Percentiles rank a stretch among this genome's conserved stretches.
These are phyloP conservation scores for Harmothoe impar DNA, from an alignment of 2,888 invertebrate genomes.

Conservation along the genomic window DNA sequence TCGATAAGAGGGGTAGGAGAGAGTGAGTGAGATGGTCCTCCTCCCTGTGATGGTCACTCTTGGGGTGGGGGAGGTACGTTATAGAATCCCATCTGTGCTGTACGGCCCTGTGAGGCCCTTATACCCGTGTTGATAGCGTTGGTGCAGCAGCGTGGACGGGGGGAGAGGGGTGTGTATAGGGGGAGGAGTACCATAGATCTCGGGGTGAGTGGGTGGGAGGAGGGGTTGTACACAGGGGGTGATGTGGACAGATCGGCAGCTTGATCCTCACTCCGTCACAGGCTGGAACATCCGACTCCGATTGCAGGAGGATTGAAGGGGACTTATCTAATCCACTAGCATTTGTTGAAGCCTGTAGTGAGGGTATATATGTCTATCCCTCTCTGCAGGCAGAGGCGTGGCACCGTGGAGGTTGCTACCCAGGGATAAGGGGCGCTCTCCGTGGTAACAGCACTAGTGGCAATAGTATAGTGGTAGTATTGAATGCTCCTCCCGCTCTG, in stretches of 20 bases:
- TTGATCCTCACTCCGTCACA: conserved; percentile 6
- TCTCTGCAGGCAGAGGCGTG: neutral
- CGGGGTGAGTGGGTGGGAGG: neutral
- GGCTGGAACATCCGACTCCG: neutral
- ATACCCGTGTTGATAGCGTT: neutral
- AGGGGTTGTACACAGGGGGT: neutral
- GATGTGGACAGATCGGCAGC: neutral
- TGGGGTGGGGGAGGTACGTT: neutral
- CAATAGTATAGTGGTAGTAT: too few relatives aligned
- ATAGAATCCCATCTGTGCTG: neutral
- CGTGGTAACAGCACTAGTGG: neutral
- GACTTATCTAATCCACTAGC: neutral
- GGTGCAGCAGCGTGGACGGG: neutral
- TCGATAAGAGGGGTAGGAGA: neutral
- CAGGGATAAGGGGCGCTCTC: neutral
- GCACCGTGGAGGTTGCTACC: neutral
- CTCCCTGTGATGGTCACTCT: neutral
- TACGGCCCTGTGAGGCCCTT: neutral
- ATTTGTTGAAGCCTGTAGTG: neutral
- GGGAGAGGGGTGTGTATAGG: too few relatives aligned
- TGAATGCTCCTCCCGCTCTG: neutral
- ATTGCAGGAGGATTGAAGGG: neutral
- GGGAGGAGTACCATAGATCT: neutral
- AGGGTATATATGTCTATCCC: too few relatives aligned
- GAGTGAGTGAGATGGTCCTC: neutral